These are phyloP conservation scores for Chrysaora quinquecirrha DNA, from an alignment of 30 jellyfish, hydroid and myxozoan genomes.

Conservation along the genomic window DNA sequence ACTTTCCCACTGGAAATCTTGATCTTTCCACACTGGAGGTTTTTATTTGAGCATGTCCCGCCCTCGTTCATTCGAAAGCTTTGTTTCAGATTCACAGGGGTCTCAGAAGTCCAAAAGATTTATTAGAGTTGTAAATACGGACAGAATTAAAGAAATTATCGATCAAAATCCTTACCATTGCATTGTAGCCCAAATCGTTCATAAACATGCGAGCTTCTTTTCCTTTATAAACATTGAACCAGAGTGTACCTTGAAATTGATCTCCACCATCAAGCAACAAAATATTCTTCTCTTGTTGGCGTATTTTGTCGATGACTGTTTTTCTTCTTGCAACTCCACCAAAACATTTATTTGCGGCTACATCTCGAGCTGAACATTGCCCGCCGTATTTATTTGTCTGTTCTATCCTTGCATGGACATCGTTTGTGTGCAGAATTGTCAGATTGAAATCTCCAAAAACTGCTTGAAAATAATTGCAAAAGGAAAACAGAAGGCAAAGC, in stretches of 20 bases:
- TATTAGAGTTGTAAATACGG: no score
- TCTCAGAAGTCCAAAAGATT: no score
- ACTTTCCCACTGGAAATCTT: no score
- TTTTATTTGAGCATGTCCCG: no score
- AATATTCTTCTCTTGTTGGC: slow-evolving; percentile 41
- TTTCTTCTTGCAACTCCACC: slow-evolving; percentile 98
- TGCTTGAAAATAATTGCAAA: no score
- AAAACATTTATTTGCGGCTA: slow-evolving; percentile 57
- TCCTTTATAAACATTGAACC: slow-evolving; percentile 96
- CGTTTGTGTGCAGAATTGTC: slow-evolving; percentile 92
- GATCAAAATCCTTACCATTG: slow-evolving; percentile 98
- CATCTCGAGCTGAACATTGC: slow-evolving; percentile 60
- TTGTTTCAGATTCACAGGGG: no score
- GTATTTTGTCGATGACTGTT: slow-evolving; percentile 69
- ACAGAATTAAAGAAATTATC: no score
- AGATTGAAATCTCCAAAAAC: slow-evolving; percentile 17
- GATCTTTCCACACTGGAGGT: no score
- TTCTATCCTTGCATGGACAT: slow-evolving; percentile 90
- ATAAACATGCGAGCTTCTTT: slow-evolving; percentile 74
- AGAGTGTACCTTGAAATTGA: slow-evolving; percentile 95
- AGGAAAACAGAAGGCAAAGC: no score
- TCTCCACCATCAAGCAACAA: slow-evolving; percentile 96
- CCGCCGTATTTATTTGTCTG: slow-evolving; percentile 85
- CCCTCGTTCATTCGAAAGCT: no score
- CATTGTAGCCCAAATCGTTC: slow-evolving; percentile 82